Evolutionary conservation across 2,797 vertebrate species (phyloP).

Genomic region (Lepus townsendii): DNA sequence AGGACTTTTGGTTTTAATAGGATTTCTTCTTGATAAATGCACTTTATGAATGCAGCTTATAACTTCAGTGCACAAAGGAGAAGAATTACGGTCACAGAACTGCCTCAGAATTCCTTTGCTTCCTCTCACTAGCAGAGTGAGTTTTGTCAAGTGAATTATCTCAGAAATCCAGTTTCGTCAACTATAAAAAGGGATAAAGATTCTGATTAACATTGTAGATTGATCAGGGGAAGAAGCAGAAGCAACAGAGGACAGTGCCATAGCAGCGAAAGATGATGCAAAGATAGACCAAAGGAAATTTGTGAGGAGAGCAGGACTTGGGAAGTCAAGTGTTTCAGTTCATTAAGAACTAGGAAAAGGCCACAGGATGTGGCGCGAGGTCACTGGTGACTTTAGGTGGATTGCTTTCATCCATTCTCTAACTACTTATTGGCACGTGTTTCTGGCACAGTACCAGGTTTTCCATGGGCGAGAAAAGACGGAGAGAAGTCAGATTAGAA

Average conservation of each 20-base stretch:
- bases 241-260: not conserved
- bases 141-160: constrained; percentile 14
- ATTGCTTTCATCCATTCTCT: not conserved
- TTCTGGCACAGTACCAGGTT: not conserved
- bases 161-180: not conserved
- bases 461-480: not conserved
- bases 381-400: not conserved
- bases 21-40: not conserved
- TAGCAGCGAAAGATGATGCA: not conserved
- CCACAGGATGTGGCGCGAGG: not conserved
- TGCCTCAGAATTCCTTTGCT: not conserved
- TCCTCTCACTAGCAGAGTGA: not conserved
- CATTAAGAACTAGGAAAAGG: not conserved
- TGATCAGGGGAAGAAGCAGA: not conserved
- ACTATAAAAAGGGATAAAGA: not conserved
- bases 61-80: not conserved
- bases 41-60: not conserved
- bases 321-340: not conserved
- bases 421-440: no score
- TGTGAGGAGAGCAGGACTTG: not conserved
- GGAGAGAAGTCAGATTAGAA: not conserved
- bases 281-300: not conserved
- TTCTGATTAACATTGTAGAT: not conserved
- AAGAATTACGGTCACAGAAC: not conserved
- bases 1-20: not conserved